A percentile compares a stretch with the other conserved stretches of the same genome.
These are phyloP conservation scores for Neosalanx taihuensis DNA, from an alignment of 2,797 vertebrate genomes.

Conservation along the genomic window DNA sequence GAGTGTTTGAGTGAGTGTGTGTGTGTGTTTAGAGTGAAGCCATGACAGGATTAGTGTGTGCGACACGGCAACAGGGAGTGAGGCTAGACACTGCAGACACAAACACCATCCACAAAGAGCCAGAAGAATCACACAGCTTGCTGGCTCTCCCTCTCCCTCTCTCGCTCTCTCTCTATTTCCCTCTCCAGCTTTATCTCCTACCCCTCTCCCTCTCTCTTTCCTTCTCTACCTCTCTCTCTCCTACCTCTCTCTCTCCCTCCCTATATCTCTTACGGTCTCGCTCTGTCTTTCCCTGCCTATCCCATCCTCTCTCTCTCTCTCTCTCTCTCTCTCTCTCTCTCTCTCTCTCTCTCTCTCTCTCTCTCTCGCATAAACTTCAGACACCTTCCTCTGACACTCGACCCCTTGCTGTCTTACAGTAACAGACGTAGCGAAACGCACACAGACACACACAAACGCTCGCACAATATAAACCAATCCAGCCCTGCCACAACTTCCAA, in stretches of 20 bases:
- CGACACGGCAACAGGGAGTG: conserved; percentile 22
- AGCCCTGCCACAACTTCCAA: background rate
- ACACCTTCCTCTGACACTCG: background rate
- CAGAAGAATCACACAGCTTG: conserved; percentile 19
- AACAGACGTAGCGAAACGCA: background rate
- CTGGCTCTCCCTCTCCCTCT: background rate
- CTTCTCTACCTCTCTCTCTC: background rate
- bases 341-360: background rate
- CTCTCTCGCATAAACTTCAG: background rate
- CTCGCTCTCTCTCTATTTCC: background rate
- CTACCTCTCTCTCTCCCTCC: background rate
- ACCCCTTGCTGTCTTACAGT: background rate
- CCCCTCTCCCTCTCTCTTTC: background rate
- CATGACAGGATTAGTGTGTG: conserved; percentile 29
- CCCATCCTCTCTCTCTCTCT: background rate
- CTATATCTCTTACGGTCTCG: background rate
- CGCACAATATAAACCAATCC: background rate
- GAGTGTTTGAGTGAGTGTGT: background rate
- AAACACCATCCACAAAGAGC: conserved; percentile 21
- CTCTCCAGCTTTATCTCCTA: background rate
- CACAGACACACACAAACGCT: background rate
- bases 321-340: background rate
- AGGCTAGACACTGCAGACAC: conserved; percentile 37
- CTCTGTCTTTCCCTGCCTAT: background rate
- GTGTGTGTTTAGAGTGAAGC: conserved; percentile 8